These are phyloP conservation scores for Hycleus cichorii DNA, from an alignment of 1,140 invertebrate species.

Conservation along the genomic window DNA sequence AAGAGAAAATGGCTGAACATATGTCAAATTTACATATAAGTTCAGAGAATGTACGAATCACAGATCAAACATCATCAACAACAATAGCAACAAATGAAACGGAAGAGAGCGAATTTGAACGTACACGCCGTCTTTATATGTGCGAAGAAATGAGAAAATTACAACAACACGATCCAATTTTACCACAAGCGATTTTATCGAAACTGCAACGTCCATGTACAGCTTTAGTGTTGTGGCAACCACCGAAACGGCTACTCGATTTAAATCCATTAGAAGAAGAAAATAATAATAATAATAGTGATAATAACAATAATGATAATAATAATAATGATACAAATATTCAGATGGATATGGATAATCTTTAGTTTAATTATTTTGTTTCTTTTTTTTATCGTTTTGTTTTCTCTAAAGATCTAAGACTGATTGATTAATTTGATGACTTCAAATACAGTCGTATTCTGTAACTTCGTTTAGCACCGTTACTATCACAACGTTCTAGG, in stretches of 20 bases:
- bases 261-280: neutral
- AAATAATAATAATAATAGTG: conserved; percentile 22
- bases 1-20: conserved; percentile 72
- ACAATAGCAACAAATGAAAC: too few relatives aligned
- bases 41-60: conserved; percentile 33
- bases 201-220: conserved; percentile 62
- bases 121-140: conserved; percentile 36
- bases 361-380: neutral
- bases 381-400: too few relatives aligned
- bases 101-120: conserved; percentile 28
- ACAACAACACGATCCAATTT: conserved; percentile 49
- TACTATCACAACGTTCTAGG: too few relatives aligned
- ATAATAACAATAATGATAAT: conserved; percentile 14
- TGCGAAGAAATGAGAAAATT: conserved; percentile 63
- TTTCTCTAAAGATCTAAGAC: too few relatives aligned
- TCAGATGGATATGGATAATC: conserved; percentile 12
- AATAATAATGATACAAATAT: conserved; percentile 23
- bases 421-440: too few relatives aligned
- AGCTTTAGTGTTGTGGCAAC: conserved; percentile 69
- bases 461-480: too few relatives aligned
- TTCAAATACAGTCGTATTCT: too few relatives aligned
- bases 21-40: conserved; percentile 64
- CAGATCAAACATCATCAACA: neutral
- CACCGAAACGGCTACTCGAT: conserved; percentile 38
- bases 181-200: conserved; percentile 53